These are phyloP conservation scores for Criorhina ranunculi DNA, from an alignment of 2,888 invertebrate genomes.

Conservation along the genomic window DNA sequence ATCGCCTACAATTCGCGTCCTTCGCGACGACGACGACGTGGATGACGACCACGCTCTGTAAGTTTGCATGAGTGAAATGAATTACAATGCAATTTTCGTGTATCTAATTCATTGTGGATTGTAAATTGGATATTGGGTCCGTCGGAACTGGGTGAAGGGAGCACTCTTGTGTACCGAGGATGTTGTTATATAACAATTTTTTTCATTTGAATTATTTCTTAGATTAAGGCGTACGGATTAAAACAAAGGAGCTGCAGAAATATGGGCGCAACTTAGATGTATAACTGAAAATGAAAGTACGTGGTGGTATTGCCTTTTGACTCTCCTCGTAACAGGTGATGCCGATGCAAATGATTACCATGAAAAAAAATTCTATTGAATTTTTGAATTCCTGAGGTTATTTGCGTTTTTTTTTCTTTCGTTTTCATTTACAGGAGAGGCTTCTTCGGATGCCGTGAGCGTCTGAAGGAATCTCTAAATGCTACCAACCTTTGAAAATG, in stretches of 20 bases:
- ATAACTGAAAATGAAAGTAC: conserved; percentile 74
- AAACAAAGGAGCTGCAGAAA: conserved; percentile 69
- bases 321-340: conserved; percentile 70
- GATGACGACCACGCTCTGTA: conserved; percentile 62
- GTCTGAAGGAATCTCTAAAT: conserved; percentile 13
- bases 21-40: conserved; percentile 48
- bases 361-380: conserved; percentile 44
- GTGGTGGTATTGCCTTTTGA: conserved; percentile 74
- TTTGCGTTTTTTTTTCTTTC: too few species aligned
- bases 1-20: conserved; percentile 74
- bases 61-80: conserved; percentile 72
- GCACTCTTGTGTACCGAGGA: conserved; percentile 38
- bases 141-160: conserved; percentile 67
- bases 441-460: conserved; percentile 21
- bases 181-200: conserved; percentile 62
- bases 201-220: conserved; percentile 49
- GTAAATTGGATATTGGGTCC: conserved; percentile 51
- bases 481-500: conserved; percentile 53
- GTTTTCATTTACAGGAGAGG: conserved; percentile 20
- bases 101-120: conserved; percentile 70
- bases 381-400: conserved; percentile 34
- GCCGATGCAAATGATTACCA: conserved; percentile 53
- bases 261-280: conserved; percentile 69
- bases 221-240: conserved; percentile 69
- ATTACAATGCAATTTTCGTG: conserved; percentile 72